phyloP scores from a whole-genome alignment of 2,113 vertebrate genomes.

The Chrysochloris asiatica region DNA sequence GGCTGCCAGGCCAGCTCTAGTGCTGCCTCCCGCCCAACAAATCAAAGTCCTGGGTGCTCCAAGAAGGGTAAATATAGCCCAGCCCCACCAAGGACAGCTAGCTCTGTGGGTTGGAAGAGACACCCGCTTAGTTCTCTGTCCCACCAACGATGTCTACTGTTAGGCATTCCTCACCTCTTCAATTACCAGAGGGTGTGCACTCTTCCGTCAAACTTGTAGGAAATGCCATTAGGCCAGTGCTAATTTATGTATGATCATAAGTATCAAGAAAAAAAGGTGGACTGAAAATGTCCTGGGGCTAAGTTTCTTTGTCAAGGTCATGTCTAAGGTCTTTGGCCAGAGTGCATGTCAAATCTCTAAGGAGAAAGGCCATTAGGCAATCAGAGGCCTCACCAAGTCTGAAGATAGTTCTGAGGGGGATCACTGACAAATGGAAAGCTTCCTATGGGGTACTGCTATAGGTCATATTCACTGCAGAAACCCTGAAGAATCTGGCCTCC shows the following conservation, averaged over 20 bases:
- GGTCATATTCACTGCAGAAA: not conserved
- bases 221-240: not conserved
- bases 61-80: conserved; percentile 36
- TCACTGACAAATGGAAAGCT: not conserved
- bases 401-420: not conserved
- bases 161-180: not conserved
- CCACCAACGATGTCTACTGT: not conserved
- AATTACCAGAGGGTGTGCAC: not conserved
- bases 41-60: conserved; percentile 28
- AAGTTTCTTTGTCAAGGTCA: not conserved
- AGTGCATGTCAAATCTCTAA: not conserved
- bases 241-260: not conserved
- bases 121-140: not conserved
- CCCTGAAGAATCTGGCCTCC: not conserved
- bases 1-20: conserved; percentile 33
- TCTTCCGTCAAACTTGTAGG: not conserved
- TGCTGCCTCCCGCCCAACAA: conserved; percentile 42
- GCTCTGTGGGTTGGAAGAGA: not conserved
- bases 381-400: not conserved
- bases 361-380: not conserved
- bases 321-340: not conserved
- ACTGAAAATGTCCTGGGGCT: not conserved
- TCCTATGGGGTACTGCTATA: too few relatives aligned
- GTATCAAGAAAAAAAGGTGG: not conserved
- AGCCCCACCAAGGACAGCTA: conserved; percentile 11